Conservation (phyloP, 2,888 invertebrate genomes). For the Agrochola circellaris region DNA sequence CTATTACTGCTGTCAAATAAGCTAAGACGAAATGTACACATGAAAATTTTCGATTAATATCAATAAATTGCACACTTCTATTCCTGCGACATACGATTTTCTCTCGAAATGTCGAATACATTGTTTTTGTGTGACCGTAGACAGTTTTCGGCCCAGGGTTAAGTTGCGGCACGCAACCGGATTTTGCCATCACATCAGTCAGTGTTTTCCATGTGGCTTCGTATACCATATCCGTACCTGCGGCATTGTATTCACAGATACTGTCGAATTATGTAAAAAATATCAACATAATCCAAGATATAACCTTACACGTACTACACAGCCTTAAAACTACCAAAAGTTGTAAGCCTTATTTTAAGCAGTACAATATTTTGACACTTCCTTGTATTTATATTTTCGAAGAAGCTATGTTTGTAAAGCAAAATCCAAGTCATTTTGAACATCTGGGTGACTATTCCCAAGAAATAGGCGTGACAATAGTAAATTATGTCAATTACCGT, state of each 20-base stretch:
- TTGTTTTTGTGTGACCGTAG: too few species aligned
- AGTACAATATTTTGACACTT: too few species aligned
- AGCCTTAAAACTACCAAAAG: too few species aligned
- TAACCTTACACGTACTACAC: neutral
- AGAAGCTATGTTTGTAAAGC: too few species aligned
- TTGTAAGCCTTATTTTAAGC: too few species aligned
- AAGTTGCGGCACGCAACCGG: neutral
- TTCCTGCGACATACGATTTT: neutral
- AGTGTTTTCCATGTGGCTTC: neutral
- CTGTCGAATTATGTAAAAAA: neutral
- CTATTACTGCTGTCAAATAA: neutral
- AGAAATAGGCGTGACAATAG: too few species aligned
- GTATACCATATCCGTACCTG: neutral
- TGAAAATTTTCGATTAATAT: neutral
- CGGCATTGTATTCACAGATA: conserved; percentile 9
- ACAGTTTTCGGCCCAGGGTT: too few species aligned
- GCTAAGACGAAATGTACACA: neutral
- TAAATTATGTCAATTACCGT: too few species aligned
- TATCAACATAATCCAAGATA: neutral
- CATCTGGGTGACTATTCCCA: too few species aligned
- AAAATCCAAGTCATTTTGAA: too few species aligned
- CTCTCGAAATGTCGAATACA: neutral
- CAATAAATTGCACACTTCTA: neutral
- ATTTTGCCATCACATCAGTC: neutral
- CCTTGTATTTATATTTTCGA: too few species aligned